These are phyloP conservation scores for Aphis gossypii DNA, from an alignment of 1,140 invertebrate species.

Conservation along the genomic window DNA sequence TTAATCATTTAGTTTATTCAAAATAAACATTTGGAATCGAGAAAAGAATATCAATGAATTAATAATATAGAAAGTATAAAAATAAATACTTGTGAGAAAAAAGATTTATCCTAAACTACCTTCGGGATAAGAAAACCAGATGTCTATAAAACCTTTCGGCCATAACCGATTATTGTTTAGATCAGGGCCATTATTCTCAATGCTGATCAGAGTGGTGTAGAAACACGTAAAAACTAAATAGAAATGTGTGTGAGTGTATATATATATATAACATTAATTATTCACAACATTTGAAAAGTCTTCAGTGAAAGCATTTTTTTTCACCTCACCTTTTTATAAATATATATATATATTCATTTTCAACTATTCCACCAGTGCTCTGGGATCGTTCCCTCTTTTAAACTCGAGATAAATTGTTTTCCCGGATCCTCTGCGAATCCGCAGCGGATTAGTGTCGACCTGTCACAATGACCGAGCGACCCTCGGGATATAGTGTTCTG, in stretches of 20 bases:
- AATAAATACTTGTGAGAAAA: neutral
- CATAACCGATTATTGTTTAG: conserved; percentile 2
- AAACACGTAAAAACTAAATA: neutral
- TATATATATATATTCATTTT: conserved; percentile 26
- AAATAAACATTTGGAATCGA: neutral
- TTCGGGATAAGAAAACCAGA: neutral
- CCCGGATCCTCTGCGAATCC: neutral
- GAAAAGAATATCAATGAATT: neutral
- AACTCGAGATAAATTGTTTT: conserved; percentile 55
- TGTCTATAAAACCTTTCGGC: neutral
- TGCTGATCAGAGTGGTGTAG: neutral
- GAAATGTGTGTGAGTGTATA: neutral
- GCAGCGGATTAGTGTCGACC: conserved; percentile 35
- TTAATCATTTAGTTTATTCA: neutral
- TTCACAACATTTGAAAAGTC: conserved; percentile 19
- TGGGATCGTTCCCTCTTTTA: neutral
- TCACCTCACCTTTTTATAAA: neutral
- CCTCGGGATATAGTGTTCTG: neutral
- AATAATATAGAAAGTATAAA: neutral
- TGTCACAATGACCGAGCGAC: conserved; percentile 40
- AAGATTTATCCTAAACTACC: neutral
- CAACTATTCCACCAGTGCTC: neutral
- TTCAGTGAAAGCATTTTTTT: neutral
- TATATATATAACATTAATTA: conserved; percentile 11
- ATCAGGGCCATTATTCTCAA: neutral